These are phyloP conservation scores for Acrocephalus kingi DNA, from an alignment of 2,113 vertebrate genomes.

Conservation along the genomic window DNA sequence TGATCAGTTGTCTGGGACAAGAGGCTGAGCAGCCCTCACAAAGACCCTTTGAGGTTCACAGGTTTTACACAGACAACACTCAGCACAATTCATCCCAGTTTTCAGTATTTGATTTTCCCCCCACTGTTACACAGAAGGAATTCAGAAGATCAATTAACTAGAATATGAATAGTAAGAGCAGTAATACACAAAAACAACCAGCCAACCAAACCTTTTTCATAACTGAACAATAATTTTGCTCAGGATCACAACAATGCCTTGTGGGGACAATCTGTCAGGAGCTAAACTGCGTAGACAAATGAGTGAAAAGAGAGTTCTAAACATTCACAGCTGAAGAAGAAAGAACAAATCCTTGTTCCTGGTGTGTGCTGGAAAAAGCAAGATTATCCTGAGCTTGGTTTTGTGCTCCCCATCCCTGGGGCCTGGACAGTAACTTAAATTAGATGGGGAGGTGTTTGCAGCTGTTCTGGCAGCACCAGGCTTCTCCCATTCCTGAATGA, in stretches of 20 bases:
- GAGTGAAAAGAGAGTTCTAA: background rate
- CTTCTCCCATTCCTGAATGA: background rate
- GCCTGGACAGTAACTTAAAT: background rate
- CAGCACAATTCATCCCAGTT: background rate
- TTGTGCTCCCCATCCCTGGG: background rate
- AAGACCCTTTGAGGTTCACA: background rate
- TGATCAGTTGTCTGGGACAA: background rate
- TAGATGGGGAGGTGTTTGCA: background rate
- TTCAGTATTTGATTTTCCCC: background rate
- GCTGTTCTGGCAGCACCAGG: background rate
- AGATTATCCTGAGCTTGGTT: background rate
- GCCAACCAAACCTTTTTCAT: background rate
- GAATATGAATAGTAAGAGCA: background rate
- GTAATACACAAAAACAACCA: background rate
- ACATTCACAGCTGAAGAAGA: background rate
- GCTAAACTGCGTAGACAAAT: background rate
- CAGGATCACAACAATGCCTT: background rate
- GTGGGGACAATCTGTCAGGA: background rate
- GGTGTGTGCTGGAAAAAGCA: background rate
- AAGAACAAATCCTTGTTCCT: background rate
- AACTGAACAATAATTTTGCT: background rate
- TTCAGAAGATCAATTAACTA: background rate
- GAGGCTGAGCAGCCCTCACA: background rate
- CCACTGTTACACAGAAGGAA: background rate
- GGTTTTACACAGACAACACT: background rate